Conservation (phyloP, 2,113 vertebrate genomes). For the Cyanoliseus patagonus region DNA sequence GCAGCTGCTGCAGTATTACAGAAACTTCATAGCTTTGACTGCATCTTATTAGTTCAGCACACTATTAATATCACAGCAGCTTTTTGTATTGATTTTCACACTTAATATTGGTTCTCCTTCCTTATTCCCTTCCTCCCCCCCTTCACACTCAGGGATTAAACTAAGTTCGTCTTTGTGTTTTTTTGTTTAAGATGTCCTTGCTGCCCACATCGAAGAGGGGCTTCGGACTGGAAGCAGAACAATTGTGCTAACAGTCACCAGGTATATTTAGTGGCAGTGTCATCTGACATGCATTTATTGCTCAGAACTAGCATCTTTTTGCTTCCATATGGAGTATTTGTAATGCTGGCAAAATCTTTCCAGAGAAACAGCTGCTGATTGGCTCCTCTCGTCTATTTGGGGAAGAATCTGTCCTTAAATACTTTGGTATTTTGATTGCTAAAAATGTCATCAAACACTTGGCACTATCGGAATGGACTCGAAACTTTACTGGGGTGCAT, state of each 20-base stretch:
- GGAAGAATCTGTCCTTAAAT: slow-evolving; percentile 44
- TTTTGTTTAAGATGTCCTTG: not conserved
- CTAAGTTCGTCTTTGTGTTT: not conserved
- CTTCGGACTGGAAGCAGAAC: slow-evolving; percentile 53
- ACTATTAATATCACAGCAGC: slow-evolving; percentile 65
- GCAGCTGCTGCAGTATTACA: slow-evolving; percentile 56
- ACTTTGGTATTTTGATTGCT: slow-evolving; percentile 31
- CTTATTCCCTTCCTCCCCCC: not conserved
- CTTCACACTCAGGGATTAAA: not conserved
- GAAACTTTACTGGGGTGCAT: not conserved
- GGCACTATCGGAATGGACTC: not conserved
- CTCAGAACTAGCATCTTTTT: slow-evolving; percentile 28
- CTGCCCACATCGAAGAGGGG: not conserved
- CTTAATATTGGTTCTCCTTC: slow-evolving; percentile 14
- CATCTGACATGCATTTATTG: slow-evolving; percentile 43
- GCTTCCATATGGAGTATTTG: slow-evolving; percentile 4
- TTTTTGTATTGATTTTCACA: slow-evolving; percentile 56
- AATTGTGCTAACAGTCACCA: slow-evolving; percentile 37
- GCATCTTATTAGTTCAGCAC: slow-evolving; percentile 66
- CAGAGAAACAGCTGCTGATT: slow-evolving; percentile 50
- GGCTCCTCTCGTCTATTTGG: slow-evolving; percentile 32
- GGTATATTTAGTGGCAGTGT: slow-evolving; percentile 59
- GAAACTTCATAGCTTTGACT: slow-evolving; percentile 61
- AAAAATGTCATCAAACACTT: slow-evolving; percentile 16
- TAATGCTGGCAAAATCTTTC: slow-evolving; percentile 34